These are phyloP conservation scores for Hirudinaria manillensis DNA, from an alignment of 2,888 invertebrate genomes.

Conservation along the genomic window DNA sequence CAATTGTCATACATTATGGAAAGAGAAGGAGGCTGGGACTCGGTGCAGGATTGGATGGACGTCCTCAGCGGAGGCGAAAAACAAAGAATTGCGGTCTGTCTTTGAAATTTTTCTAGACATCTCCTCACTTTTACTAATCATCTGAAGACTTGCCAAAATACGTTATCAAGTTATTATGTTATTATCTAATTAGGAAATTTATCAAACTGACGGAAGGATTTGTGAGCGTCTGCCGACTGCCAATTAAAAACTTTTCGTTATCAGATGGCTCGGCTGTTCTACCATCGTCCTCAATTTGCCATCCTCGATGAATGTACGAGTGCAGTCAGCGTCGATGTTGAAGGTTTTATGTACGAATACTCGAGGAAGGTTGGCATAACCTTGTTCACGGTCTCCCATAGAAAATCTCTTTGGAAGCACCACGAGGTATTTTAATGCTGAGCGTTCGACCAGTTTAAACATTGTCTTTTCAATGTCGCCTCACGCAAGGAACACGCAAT, in stretches of 20 bases:
- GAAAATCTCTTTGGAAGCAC: constrained; percentile 92
- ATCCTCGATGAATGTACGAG: constrained; percentile 98
- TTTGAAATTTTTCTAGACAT: not conserved
- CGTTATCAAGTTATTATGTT: too few relatives aligned
- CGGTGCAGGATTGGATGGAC: constrained; percentile 96
- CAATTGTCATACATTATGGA: constrained; percentile 76
- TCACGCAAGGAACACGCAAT: not conserved
- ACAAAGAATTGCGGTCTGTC: constrained; percentile 80
- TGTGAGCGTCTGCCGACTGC: not conserved
- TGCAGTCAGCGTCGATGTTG: constrained; percentile 96
- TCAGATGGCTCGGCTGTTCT: constrained; percentile 90
- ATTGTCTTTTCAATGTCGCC: not conserved
- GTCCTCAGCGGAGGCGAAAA: constrained; percentile 96
- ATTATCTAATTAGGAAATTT: too few relatives aligned
- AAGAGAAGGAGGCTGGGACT: constrained; percentile 81
- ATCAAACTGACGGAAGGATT: too few relatives aligned
- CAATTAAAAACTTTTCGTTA: not conserved
- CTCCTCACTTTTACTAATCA: not conserved
- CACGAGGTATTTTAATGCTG: constrained; percentile 67
- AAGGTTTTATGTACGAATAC: constrained; percentile 92
- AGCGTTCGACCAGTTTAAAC: not conserved
- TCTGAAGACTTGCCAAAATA: too few relatives aligned
- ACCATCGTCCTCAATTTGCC: constrained; percentile 95
- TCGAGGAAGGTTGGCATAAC: constrained; percentile 76
- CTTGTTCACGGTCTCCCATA: constrained; percentile 91